Percentiles rank a stretch among this genome's conserved stretches.
Conservation (phyloP, 2,888 invertebrate genomes). For the Megastigmus dorsalis region DNA sequence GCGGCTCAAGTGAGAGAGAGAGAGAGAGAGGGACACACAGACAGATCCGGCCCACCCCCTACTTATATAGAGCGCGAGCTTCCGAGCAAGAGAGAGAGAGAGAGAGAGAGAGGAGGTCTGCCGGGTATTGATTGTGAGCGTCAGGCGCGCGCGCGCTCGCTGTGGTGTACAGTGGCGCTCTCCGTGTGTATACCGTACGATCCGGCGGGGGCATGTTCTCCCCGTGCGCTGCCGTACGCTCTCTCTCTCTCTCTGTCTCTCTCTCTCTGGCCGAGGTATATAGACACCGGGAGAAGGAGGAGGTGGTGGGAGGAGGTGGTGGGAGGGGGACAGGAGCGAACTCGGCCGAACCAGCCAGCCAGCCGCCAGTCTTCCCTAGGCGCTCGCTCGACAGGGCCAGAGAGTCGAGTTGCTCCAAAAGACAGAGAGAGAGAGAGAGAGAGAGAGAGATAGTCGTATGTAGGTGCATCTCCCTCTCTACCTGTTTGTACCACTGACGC, state of each 20-base stretch:
- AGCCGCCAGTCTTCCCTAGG: constrained; percentile 71
- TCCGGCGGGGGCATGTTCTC: not conserved
- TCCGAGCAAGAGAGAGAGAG: constrained; percentile 1
- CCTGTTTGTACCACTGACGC: no score
- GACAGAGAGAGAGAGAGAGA: not conserved
- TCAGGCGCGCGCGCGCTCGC: constrained; percentile 61
- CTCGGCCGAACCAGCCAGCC: constrained; percentile 2
- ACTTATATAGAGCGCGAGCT: no score
- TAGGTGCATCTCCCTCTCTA: not conserved
- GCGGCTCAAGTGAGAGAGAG: no score
- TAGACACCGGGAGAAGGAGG: constrained; percentile 15
- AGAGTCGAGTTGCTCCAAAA: not conserved
- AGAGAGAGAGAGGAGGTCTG: constrained; percentile 58
- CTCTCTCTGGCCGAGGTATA: constrained; percentile 45
- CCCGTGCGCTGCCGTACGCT: constrained; percentile 27
- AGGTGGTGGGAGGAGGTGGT: not conserved
- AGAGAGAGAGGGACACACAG: no score
- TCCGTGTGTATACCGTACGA: not conserved
- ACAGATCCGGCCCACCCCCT: no score
- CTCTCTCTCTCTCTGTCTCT: constrained; percentile 42
- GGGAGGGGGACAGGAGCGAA: constrained; percentile 8
- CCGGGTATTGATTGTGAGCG: constrained; percentile 74
- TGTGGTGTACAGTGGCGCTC: constrained; percentile 55
- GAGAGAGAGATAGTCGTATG: constrained; percentile 5
- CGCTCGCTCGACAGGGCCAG: constrained; percentile 69